phyloP scores from a whole-genome alignment of 2,888 invertebrate species.

The Thymelicus sylvestris region DNA sequence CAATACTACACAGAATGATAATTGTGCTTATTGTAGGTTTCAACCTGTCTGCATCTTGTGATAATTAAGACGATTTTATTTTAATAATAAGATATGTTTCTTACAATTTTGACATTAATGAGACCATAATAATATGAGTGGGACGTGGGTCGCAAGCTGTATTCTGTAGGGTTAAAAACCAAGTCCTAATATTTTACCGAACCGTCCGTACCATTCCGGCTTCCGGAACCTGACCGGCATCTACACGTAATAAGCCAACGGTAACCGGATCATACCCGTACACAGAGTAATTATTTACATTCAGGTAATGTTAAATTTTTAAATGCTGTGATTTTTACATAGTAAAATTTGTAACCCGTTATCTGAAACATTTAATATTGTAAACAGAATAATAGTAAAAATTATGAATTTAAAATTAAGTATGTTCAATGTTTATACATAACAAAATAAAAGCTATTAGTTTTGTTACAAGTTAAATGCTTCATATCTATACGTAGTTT shows the following conservation, averaged over 20 bases:
- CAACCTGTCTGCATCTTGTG: too few relatives aligned
- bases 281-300: background rate
- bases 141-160: too few relatives aligned
- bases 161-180: too few relatives aligned
- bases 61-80: too few relatives aligned
- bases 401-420: background rate
- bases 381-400: conserved; percentile 1
- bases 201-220: too few relatives aligned
- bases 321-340: conserved; percentile 6
- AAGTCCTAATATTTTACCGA: too few relatives aligned
- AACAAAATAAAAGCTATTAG: conserved; percentile 26
- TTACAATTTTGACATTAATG: too few relatives aligned
- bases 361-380: background rate
- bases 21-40: too few relatives aligned
- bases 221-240: too few relatives aligned
- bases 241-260: background rate
- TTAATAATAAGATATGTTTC: too few relatives aligned
- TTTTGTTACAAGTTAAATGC: conserved; percentile 30
- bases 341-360: background rate
- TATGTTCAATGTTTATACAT: conserved; percentile 10
- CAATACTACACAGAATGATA: too few relatives aligned
- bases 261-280: background rate
- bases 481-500: conserved; percentile 14
- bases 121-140: too few relatives aligned
- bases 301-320: background rate